Evolutionary conservation across 2,797 vertebrate genomes (phyloP).

Genomic region (Cossypha caffra): DNA sequence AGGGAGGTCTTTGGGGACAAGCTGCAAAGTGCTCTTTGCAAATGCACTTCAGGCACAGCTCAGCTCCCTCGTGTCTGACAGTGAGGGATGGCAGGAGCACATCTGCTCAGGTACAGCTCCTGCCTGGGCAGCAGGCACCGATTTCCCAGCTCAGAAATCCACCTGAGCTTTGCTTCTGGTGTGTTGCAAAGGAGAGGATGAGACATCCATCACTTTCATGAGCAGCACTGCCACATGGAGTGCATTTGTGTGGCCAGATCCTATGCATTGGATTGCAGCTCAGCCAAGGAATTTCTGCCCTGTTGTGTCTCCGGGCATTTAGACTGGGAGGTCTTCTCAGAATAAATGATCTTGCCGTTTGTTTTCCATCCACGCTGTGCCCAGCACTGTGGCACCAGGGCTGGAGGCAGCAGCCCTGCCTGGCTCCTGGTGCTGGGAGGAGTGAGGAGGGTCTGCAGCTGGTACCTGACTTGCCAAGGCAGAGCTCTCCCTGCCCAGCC

Average conservation of each 20-base stretch:
- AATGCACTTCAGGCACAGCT: not conserved
- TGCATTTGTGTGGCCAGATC: conserved; percentile 23
- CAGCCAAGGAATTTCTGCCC: conserved; percentile 46
- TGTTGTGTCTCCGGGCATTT: not conserved
- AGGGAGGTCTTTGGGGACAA: not conserved
- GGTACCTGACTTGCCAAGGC: not conserved
- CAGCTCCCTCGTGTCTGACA: not conserved
- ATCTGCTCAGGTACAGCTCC: conserved; percentile 13
- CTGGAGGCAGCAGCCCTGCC: not conserved
- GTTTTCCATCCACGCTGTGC: conserved; percentile 1
- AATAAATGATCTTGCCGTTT: conserved; percentile 27
- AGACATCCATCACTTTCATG: conserved; percentile 23
- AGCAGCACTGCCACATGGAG: conserved; percentile 1
- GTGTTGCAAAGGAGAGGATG: not conserved
- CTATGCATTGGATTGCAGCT: conserved; percentile 1
- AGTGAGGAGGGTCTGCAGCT: not conserved
- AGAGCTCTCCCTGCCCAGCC: not conserved
- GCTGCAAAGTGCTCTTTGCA: not conserved
- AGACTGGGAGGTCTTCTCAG: conserved; percentile 41
- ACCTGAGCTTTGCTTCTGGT: conserved; percentile 23
- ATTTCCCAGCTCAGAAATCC: not conserved
- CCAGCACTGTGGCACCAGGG: not conserved
- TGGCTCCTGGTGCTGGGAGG: not conserved
- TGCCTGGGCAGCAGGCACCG: not conserved
- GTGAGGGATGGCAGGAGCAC: not conserved